phyloP scores from a whole-genome alignment of 2,797 vertebrate species.

The Prunella strophiata region DNA sequence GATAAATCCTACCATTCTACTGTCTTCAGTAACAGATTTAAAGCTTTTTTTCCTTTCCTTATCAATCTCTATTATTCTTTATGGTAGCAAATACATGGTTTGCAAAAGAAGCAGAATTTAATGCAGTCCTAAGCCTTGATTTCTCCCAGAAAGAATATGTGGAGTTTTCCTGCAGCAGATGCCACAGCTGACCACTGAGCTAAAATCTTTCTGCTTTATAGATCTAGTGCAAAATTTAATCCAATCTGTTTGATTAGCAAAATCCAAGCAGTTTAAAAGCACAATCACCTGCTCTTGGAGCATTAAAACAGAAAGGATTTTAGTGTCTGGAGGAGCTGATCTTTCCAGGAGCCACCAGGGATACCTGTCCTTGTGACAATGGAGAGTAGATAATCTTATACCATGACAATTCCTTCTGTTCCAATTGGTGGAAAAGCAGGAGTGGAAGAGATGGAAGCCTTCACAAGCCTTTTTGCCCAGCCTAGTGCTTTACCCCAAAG shows the following conservation, averaged over 20 bases:
- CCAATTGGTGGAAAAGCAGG: conserved; percentile 8
- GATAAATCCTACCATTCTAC: neutral
- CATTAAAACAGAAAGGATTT: conserved; percentile 19
- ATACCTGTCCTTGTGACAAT: neutral
- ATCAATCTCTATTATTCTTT: neutral
- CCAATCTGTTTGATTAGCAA: conserved; percentile 10
- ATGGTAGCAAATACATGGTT: neutral
- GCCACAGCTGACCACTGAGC: conserved; percentile 3
- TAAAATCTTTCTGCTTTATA: neutral
- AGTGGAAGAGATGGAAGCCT: neutral
- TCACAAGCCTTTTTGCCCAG: conserved; percentile 10
- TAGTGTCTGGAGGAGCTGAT: neutral
- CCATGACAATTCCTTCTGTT: neutral
- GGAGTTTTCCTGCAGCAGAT: neutral
- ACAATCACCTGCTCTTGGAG: neutral
- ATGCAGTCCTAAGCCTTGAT: neutral
- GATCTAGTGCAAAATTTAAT: neutral
- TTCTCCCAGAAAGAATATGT: neutral
- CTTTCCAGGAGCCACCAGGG: neutral
- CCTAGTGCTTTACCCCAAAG: conserved; percentile 58
- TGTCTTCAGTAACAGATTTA: neutral
- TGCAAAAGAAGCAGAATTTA: neutral
- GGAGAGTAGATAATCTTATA: neutral
- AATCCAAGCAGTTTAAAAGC: neutral
- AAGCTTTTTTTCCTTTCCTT: neutral